Evolutionary conservation across 2,888 invertebrate species (phyloP), one percentile per base, ranked within the genome.

Genomic region (Andrena haemorrhoa): DNA sequence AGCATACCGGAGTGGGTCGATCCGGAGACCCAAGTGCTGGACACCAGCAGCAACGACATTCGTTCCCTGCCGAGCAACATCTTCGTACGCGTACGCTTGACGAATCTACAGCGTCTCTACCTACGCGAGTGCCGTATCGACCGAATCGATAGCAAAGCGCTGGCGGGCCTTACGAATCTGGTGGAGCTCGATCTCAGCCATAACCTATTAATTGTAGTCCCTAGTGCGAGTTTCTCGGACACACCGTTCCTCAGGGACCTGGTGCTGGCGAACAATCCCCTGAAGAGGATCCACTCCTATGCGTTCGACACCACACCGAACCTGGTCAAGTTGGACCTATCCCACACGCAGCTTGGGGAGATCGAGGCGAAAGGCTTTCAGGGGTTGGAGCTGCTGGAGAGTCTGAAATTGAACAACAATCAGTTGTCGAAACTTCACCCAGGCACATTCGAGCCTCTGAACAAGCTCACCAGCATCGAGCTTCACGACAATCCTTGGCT

Each of bases 401-500:
- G 96, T 83, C 94, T 98, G 75, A 97, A 97, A 91, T 94, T 98
- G 82, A 97, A 97, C 93, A 96, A 97, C 85, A 98, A 98, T 94
- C 96, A 96, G 88, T 95, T 98, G 80, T 95, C 96, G 64, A 97
- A 97, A 82, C 93, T 97, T 85, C 95, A 96, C 66, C 95, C 96
- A 16, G 96, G 95, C 86, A 97, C 97, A 0, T 96, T 97, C 84
- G 97, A 97, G 92, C 96, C 96, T 69, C 92, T 97, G 76, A 96
- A 95, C 88, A 96, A 96, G 77, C 95, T 98, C 68, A 96, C 97
- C 92, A 97, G 97, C 58, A 96, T 98, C 82, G 97, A 97, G 92
- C 94, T 98, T 86, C 97, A 98, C 85, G 97, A 97, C 86, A 98
- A 98, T 94, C 97, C 97, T 0, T 98, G 98, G 98, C 95, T 96